These are phyloP conservation scores for Phycodurus eques DNA, from an alignment of 2,113 vertebrate species.

Conservation along the genomic window DNA sequence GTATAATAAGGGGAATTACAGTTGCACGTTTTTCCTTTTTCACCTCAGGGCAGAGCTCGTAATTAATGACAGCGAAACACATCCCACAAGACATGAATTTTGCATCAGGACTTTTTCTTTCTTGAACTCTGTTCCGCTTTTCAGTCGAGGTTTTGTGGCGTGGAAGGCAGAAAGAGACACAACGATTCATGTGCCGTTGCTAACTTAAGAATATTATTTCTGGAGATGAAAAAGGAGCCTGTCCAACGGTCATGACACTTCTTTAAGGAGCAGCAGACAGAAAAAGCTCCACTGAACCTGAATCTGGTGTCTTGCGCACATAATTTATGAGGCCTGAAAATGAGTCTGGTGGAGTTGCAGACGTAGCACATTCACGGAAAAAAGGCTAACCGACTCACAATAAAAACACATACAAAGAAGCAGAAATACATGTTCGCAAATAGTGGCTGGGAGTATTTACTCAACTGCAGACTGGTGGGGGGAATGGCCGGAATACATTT, in stretches of 20 bases:
- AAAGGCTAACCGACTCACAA: constrained; percentile 29
- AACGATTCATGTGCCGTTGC: constrained; percentile 21
- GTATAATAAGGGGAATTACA: neutral
- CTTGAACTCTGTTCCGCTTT: constrained; percentile 37
- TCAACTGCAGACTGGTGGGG: neutral
- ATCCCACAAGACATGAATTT: constrained; percentile 68
- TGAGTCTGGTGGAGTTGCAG: constrained; percentile 42
- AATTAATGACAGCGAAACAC: constrained; percentile 67
- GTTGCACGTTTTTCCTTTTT: constrained; percentile 47
- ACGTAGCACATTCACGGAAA: constrained; percentile 34
- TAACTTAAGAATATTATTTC: constrained; percentile 34
- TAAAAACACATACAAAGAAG: constrained; percentile 35
- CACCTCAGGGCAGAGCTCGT: constrained; percentile 48
- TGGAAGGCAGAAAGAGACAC: constrained; percentile 26
- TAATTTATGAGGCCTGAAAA: constrained; percentile 67
- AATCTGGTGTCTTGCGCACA: constrained; percentile 48
- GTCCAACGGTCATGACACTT: constrained; percentile 35
- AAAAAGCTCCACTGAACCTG: constrained; percentile 57
- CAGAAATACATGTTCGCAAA: constrained; percentile 40
- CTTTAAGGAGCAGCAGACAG: constrained; percentile 59
- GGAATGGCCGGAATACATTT: neutral
- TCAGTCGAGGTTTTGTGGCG: constrained; percentile 32
- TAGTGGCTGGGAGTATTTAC: neutral
- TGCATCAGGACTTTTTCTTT: constrained; percentile 60
- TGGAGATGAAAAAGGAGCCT: constrained; percentile 19